A percentile compares a stretch with the other conserved stretches of the same genome.
phyloP scores from a whole-genome alignment of 2,888 invertebrate genomes.

The Amphipoea lucens region DNA sequence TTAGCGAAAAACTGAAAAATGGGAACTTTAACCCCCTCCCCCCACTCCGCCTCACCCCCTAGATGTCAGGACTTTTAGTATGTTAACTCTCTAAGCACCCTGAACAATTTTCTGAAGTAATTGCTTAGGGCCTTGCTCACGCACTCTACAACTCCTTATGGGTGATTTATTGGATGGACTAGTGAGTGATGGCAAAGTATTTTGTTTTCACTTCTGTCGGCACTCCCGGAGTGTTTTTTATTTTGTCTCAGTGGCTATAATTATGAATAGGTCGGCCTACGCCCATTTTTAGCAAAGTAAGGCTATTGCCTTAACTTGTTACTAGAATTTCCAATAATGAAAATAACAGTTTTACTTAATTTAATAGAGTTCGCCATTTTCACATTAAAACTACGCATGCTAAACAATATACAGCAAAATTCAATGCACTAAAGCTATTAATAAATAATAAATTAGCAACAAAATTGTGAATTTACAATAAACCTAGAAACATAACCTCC shows the following conservation, averaged over 20 bases:
- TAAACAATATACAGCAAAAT: not conserved
- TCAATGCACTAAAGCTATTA: accelerated
- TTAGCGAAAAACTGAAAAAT: too few species aligned
- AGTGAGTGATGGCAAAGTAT: too few species aligned
- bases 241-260: not conserved
- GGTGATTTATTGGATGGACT: too few species aligned
- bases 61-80: too few species aligned
- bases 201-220: too few species aligned
- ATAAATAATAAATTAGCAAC: not conserved
- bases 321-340: not conserved
- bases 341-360: not conserved
- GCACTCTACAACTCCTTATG: too few species aligned
- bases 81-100: too few species aligned
- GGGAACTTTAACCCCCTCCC: too few species aligned
- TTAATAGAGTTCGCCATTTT: not conserved
- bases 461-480: not conserved
- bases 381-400: too few species aligned
- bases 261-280: not conserved
- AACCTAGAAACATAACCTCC: not conserved
- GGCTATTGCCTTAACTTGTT: not conserved
- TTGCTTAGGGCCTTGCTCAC: too few species aligned
- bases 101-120: too few species aligned
- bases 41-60: too few species aligned
- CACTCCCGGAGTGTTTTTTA: not conserved
- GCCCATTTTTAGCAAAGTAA: not conserved